Percentiles rank a stretch among this genome's conserved stretches.
phyloP scores from a whole-genome alignment of 2,888 invertebrate genomes.

The Druceiella hillmani region DNA sequence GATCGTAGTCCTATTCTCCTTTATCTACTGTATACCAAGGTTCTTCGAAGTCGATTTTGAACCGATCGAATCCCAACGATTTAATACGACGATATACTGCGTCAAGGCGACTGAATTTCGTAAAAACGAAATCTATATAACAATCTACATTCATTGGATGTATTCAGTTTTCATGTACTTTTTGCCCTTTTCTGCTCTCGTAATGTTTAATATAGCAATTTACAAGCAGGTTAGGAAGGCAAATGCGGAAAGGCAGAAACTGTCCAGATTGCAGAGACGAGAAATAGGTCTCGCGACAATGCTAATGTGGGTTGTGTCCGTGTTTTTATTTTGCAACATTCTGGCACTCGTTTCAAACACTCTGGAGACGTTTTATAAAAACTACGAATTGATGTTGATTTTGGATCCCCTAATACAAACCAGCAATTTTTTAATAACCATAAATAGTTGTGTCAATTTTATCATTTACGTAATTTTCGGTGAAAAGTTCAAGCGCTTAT shows the following conservation, averaged over 20 bases:
- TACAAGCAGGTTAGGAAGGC: constrained; percentile 86
- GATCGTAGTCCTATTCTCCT: constrained; percentile 72
- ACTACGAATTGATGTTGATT: too few species aligned
- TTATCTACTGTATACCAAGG: constrained; percentile 80
- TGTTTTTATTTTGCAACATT: constrained; percentile 91
- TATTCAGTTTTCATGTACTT: constrained; percentile 93
- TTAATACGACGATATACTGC: constrained; percentile 62
- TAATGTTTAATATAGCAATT: constrained; percentile 86
- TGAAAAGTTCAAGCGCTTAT: constrained; percentile 77
- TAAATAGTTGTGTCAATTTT: constrained; percentile 88
- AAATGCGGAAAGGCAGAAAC: constrained; percentile 81
- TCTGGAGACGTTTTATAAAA: constrained; percentile 70
- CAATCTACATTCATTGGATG: constrained; percentile 90
- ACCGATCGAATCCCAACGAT: constrained; percentile 38
- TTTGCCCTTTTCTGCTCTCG: constrained; percentile 83
- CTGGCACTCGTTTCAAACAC: constrained; percentile 82
- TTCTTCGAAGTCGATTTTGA: constrained; percentile 62
- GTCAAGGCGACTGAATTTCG: constrained; percentile 64
- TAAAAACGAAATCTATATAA: constrained; percentile 67
- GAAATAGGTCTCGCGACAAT: constrained; percentile 94
- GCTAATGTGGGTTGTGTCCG: constrained; percentile 90
- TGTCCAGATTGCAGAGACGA: constrained; percentile 84
- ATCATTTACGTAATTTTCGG: constrained; percentile 90
- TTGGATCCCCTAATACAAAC: constrained; percentile 57
- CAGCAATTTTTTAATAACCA: constrained; percentile 79